These are phyloP conservation scores for Parnassius orleans DNA, from an alignment of 2,888 invertebrate species.

Conservation along the genomic window DNA sequence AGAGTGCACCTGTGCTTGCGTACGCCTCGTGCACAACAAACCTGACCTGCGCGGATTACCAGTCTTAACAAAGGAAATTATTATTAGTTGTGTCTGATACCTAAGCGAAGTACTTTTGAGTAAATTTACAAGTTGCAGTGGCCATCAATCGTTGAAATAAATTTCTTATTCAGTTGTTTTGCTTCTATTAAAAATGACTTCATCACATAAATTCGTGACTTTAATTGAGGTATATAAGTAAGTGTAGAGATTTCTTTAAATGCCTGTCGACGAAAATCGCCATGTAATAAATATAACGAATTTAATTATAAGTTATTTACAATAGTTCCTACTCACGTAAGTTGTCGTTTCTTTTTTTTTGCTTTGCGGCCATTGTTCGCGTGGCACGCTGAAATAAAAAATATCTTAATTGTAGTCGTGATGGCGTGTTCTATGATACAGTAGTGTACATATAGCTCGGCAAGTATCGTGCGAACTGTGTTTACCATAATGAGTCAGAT, in stretches of 20 bases:
- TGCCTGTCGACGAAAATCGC: slow-evolving; percentile 24
- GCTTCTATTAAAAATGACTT: too few relatives aligned
- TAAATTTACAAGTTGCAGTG: too few relatives aligned
- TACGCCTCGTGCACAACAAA: too few relatives aligned
- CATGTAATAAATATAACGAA: slow-evolving; percentile 37
- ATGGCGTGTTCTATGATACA: slow-evolving; percentile 72
- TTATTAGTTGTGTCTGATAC: too few relatives aligned
- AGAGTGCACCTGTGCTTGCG: too few relatives aligned
- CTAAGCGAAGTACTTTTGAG: too few relatives aligned
- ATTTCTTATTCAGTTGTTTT: too few relatives aligned
- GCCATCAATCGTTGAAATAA: too few relatives aligned
- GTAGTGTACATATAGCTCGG: slow-evolving; percentile 57
- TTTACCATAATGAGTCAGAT: slow-evolving; percentile 74
- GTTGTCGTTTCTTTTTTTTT: slow-evolving; percentile 34
- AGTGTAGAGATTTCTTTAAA: slow-evolving; percentile 1
- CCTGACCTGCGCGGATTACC: too few relatives aligned
- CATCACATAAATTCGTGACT: too few relatives aligned
- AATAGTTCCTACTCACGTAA: slow-evolving; percentile 37
- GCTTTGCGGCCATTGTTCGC: slow-evolving; percentile 51
- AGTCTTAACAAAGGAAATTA: too few relatives aligned
- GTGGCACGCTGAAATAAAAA: slow-evolving; percentile 71
- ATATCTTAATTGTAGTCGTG: slow-evolving; percentile 69
- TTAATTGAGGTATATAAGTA: too few relatives aligned
- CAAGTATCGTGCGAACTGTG: slow-evolving; percentile 65
- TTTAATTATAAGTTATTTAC: slow-evolving; percentile 36